Evolutionary conservation across 1,140 invertebrate species (phyloP).

Genomic region (Drosophila seguyi): DNA sequence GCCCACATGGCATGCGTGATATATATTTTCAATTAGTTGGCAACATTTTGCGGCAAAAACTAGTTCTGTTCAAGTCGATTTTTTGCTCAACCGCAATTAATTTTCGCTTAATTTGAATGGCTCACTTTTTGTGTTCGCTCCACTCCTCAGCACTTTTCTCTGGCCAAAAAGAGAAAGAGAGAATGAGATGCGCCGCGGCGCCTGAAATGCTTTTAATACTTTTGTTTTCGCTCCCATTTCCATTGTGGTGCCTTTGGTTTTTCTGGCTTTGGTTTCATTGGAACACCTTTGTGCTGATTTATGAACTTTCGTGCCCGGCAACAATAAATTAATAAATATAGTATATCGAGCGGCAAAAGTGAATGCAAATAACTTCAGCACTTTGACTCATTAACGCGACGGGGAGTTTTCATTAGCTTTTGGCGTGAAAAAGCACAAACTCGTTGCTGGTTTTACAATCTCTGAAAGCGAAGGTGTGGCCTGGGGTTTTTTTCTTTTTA

Average conservation of each 20-base stretch:
- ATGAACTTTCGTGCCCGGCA: constrained; percentile 55
- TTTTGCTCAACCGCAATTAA: constrained; percentile 60
- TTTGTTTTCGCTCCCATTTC: constrained; percentile 28
- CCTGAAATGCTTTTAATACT: constrained; percentile 24
- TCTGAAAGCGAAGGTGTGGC: constrained; percentile 50
- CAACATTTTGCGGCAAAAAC: constrained; percentile 54
- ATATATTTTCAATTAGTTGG: constrained; percentile 78
- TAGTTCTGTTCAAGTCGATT: constrained; percentile 56
- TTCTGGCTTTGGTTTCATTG: constrained; percentile 52
- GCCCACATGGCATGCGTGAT: too few species aligned
- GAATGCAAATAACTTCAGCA: constrained; percentile 80
- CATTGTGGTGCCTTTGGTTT: constrained; percentile 14
- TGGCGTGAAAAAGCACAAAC: constrained; percentile 49
- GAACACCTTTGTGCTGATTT: constrained; percentile 64
- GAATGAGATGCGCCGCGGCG: constrained; percentile 15
- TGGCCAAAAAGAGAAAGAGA: too few species aligned
- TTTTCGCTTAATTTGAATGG: constrained; percentile 74
- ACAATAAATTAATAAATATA: constrained; percentile 65
- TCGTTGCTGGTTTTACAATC: constrained; percentile 42
- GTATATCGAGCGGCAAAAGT: constrained; percentile 70
- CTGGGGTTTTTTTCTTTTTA: constrained; percentile 10
- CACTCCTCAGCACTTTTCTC: constrained; percentile 23
- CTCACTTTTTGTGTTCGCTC: constrained; percentile 31
- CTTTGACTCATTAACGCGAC: constrained; percentile 78
- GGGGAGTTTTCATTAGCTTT: constrained; percentile 75